These are phyloP conservation scores for Pygocentrus nattereri DNA, from an alignment of 2,797 vertebrate genomes.

Conservation along the genomic window DNA sequence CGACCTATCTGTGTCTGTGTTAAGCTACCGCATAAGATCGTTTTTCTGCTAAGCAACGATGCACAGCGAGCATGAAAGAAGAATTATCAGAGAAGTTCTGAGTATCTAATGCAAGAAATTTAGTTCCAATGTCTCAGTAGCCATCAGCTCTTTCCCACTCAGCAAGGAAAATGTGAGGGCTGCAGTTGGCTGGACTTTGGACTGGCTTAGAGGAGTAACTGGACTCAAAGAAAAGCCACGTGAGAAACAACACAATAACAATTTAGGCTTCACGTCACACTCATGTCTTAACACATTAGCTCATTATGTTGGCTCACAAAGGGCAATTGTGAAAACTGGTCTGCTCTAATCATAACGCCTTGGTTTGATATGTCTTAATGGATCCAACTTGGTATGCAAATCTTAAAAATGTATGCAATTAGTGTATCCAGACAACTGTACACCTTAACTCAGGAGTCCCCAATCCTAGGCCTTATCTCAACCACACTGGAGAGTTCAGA, in stretches of 20 bases:
- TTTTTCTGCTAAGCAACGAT: no score
- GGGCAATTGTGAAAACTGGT: no score
- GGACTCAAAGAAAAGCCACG: neutral
- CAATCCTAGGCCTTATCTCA: no score
- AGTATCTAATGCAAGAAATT: neutral
- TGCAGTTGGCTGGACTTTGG: neutral
- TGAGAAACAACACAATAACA: slow-evolving; percentile 37
- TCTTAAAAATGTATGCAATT: no score
- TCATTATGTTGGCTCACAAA: neutral
- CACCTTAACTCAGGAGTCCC: no score
- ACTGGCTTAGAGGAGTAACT: neutral
- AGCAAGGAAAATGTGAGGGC: neutral
- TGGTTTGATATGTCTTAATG: no score
- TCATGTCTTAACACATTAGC: neutral
- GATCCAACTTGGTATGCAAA: no score
- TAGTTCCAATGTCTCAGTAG: neutral
- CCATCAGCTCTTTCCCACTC: neutral
- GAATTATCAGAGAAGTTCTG: neutral
- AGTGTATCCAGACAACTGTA: no score
- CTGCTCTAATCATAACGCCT: no score
- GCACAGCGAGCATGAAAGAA: neutral
- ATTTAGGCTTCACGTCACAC: neutral
- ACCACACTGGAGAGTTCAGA: no score
- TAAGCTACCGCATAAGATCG: no score
- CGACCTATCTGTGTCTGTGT: neutral